Conservation (phyloP, 2,888 invertebrate genomes). For the Brachypalpus laphriformis region DNA sequence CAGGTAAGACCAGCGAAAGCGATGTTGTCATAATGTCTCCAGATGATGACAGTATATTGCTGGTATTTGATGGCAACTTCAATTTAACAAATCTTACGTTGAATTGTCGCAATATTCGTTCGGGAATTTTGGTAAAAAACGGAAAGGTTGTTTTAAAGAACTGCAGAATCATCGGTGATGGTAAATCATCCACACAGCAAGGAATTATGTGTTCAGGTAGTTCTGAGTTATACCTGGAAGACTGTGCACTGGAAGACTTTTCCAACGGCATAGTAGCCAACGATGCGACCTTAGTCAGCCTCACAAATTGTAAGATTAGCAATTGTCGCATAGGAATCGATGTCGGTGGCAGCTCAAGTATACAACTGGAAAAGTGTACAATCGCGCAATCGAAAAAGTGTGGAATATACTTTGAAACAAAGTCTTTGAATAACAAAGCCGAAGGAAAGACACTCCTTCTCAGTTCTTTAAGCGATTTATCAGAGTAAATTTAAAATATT, state of each 20-base stretch:
- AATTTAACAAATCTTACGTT: conserved; percentile 84
- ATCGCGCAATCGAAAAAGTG: conserved; percentile 83
- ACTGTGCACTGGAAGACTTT: conserved; percentile 84
- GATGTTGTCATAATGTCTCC: conserved; percentile 82
- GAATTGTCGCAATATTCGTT: conserved; percentile 84
- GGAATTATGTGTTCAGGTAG: conserved; percentile 84
- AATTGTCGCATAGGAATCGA: conserved; percentile 79
- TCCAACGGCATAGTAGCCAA: conserved; percentile 84
- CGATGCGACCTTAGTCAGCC: conserved; percentile 80
- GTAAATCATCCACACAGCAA: conserved; percentile 84
- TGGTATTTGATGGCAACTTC: conserved; percentile 84
- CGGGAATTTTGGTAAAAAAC: conserved; percentile 83
- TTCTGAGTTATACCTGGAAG: conserved; percentile 82
- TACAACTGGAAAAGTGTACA: conserved; percentile 82
- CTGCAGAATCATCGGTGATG: conserved; percentile 84
- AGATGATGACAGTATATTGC: conserved; percentile 84
- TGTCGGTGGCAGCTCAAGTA: conserved; percentile 80
- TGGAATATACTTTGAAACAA: conserved; percentile 84
- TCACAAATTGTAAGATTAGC: conserved; percentile 77
- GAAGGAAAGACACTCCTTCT: conserved; percentile 73
- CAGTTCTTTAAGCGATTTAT: conserved; percentile 59
- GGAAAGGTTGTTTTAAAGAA: conserved; percentile 83
- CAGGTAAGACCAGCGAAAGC: conserved; percentile 74
- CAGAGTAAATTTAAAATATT: conserved; percentile 75
- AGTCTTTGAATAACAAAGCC: conserved; percentile 71